Evolutionary conservation across 2,888 invertebrate species (phyloP), one percentile per base, ranked within the genome.

Genomic region (Drosophila buzzatii): DNA sequence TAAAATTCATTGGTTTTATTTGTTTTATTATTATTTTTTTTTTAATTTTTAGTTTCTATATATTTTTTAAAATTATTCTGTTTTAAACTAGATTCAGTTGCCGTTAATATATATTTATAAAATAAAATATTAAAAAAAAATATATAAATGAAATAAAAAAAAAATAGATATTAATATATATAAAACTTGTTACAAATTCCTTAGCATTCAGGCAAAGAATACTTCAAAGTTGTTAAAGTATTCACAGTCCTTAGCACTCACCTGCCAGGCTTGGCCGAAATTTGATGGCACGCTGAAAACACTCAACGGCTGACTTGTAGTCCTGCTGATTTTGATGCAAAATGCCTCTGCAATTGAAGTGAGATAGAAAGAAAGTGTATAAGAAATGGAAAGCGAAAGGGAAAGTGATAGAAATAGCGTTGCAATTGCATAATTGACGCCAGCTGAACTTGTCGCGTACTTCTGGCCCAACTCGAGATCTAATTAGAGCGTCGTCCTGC

Each of bases 281-380:
- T 93, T 97, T 96, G 92, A 99, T 98, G 82, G 98, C 98, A 90
- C 96, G 95, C 93, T 97, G 96, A 94, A 98, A 99, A 94, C 97
- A 98, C 93, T 96, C 95, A 91, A 98, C 96, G 76, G 98, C 98
- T 92, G 97, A 97, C 85, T 96, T 95, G 93, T 96, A 96, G 91
- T 97, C 95, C 92, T 96, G 96, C 94, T 97, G 96, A 87, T 97
- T 97, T 94, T 98, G 98, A 88, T 97, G 95, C 91, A 98, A 94
- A 91, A 98, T 97, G 74, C 98, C 99, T 93, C 98, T 98, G 96
- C 72, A 95, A 41, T 27, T 27, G 23, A 39, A 98, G 98, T 98
- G 96, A 96, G 73, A 16, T 45, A 27, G 52, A 70, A 20, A 39
- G 95, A 94, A 92, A 89, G 92, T n/a, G 23, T 18, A 44, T 62